phyloP scores from a whole-genome alignment of 2,113 vertebrate genomes.

The Peromyscus maniculatus region DNA sequence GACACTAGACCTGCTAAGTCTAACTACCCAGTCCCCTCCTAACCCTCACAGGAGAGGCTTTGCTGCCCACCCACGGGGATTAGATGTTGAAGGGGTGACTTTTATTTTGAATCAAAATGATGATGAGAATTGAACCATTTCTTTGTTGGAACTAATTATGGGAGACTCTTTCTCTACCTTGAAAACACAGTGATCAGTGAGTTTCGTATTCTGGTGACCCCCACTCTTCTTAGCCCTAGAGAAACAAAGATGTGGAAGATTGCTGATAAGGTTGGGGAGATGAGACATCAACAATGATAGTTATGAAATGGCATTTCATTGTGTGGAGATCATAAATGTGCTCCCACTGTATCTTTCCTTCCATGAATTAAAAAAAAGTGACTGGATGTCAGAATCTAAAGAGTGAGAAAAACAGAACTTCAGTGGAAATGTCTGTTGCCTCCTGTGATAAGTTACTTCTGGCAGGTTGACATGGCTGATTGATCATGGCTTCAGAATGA shows the following conservation, averaged over 20 bases:
- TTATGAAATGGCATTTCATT: conserved; percentile 56
- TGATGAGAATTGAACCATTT: conserved; percentile 47
- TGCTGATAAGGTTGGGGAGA: background rate
- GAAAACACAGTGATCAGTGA: conserved; percentile 15
- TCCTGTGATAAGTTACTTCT: conserved; percentile 80
- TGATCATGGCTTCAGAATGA: conserved; percentile 70
- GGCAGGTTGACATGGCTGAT: conserved; percentile 81
- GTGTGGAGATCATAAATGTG: background rate
- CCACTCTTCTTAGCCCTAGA: background rate
- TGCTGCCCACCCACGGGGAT: background rate
- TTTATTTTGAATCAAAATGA: conserved; percentile 64
- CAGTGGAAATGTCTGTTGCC: conserved; percentile 40
- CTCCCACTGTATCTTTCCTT: conserved; percentile 4
- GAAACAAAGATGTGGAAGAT: conserved; percentile 17
- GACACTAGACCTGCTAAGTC: background rate
- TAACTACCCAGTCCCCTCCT: background rate
- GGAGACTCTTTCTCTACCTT: background rate
- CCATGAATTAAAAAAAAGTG: conserved; percentile 19
- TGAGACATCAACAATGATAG: conserved; percentile 23
- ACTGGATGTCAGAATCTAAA: conserved; percentile 64
- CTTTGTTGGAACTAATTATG: conserved; percentile 36
- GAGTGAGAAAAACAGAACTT: conserved; percentile 35
- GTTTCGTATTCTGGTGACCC: conserved; percentile 8
- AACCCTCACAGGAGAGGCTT: background rate
- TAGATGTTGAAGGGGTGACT: conserved; percentile 46